phyloP scores from a whole-genome alignment of 2,797 vertebrate species.

The Kryptolebias ocellatus region DNA sequence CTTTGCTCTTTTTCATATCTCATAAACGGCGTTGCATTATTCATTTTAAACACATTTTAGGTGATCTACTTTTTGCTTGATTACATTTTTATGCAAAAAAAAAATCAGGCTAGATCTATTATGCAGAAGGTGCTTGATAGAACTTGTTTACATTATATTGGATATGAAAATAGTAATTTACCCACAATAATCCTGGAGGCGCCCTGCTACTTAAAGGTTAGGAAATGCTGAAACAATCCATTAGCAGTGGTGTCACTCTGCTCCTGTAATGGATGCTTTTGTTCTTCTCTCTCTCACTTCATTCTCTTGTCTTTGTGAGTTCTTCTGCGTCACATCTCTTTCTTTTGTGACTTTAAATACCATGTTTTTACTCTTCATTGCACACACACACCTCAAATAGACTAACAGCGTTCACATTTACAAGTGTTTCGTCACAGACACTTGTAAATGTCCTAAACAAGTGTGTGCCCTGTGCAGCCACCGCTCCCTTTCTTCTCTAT shows the following conservation, averaged over 20 bases:
- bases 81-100: no score
- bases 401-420: slow-evolving; percentile 34
- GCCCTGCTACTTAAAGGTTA: slow-evolving; percentile 35
- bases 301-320: neutral
- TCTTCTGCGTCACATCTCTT: slow-evolving; percentile 62
- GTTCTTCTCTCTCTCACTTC: slow-evolving; percentile 45
- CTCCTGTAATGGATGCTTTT: slow-evolving; percentile 40
- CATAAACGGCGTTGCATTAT: no score
- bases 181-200: slow-evolving; percentile 5
- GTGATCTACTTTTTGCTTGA: no score
- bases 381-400: slow-evolving; percentile 11
- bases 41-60: no score
- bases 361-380: slow-evolving; percentile 45
- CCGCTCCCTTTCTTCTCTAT: neutral
- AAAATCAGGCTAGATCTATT: neutral
- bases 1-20: no score
- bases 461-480: slow-evolving; percentile 15
- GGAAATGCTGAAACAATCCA: slow-evolving; percentile 54
- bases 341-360: slow-evolving; percentile 68
- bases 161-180: slow-evolving; percentile 36
- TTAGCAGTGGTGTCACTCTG: slow-evolving; percentile 36
- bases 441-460: slow-evolving; percentile 1
- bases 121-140: neutral
- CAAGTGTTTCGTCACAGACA: slow-evolving; percentile 4
- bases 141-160: neutral